Evolutionary conservation across 2,888 invertebrate species (phyloP), one percentile per base, ranked within the genome.

Genomic region (Prosopocoilus inquinatus): DNA sequence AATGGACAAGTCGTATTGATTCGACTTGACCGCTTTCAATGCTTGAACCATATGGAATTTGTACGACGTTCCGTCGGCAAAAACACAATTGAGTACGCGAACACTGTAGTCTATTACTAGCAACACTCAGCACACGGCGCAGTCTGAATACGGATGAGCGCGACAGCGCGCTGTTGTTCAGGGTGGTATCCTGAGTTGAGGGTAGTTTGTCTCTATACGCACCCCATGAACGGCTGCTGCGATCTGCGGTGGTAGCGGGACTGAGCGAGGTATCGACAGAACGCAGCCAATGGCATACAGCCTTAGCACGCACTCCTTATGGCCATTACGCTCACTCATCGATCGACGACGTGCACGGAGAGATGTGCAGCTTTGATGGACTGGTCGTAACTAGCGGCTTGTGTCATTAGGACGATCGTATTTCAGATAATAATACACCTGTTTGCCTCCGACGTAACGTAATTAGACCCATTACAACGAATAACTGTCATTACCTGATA

Each of bases 21-120:
- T 86, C 83, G 87, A 87, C 82, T 86, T 87, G 80, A 87, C 87
- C 79, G 87, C 84, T 82, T 88, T 87, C 80, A 88, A 85, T 81
- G 87, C 86, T 81, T 88, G 88, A 84, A 88, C 88, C 88, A 88
- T 88, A 88, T 86, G 88, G 86, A 57, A 44, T 32, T 16, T 11
- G 46, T 28, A 15, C 16, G 16, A 28, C 16, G 13, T 20, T 41
- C 15, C 3, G 28, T 13, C 9, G 20, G 33, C 9, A 16, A 32
- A 52, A 45, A 46, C 35, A 45, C 20, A 52, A 20, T 13, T 47
- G 35, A 47, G 32, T 47, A 38, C 41, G 41, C 49, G 32, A 28
- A 53, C 39, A 36, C 34, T 33, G 49, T 43, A 35, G 38, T 36
- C 28, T 16, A 28, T 49, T 36, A 12, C 20, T 34, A 15, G 38